A percentile compares a stretch with the other conserved stretches of the same genome.
Evolutionary conservation across 2,888 invertebrate genomes (phyloP).

Genomic region (Drepana falcataria): DNA sequence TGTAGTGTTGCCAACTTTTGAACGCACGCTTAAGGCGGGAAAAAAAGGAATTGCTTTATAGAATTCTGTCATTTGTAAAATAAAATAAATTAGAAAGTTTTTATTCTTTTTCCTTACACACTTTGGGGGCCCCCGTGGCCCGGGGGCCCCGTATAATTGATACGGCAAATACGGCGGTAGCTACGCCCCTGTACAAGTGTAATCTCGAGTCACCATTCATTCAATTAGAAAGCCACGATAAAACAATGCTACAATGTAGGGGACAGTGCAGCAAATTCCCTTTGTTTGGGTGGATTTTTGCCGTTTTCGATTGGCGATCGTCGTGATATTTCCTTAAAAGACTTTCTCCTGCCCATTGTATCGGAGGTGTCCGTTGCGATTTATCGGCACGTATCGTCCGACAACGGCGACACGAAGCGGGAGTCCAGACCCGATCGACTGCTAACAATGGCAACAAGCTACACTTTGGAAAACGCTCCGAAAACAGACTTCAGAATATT

Average conservation of each 20-base stretch:
- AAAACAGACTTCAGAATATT: slow-evolving; percentile 15
- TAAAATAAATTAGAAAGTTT: too few species aligned
- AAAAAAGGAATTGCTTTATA: too few species aligned
- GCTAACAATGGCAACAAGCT: slow-evolving; percentile 46
- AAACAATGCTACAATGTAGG: slow-evolving; percentile 11
- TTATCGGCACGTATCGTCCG: slow-evolving; percentile 61
- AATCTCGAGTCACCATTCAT: background rate
- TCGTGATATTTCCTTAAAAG: slow-evolving; percentile 49
- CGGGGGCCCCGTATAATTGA: too few species aligned
- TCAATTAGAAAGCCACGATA: slow-evolving; percentile 13
- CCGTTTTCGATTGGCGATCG: slow-evolving; percentile 33
- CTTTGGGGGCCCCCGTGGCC: too few species aligned
- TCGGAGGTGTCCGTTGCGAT: slow-evolving; percentile 62
- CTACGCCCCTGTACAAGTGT: too few species aligned
- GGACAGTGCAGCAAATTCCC: slow-evolving; percentile 8
- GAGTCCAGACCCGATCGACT: slow-evolving; percentile 50
- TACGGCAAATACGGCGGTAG: too few species aligned
- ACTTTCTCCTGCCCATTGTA: slow-evolving; percentile 73
- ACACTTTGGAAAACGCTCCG: slow-evolving; percentile 32
- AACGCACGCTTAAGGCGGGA: too few species aligned
- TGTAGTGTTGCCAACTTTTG: too few species aligned
- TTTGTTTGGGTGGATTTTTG: slow-evolving; percentile 34
- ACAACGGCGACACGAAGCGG: slow-evolving; percentile 54
- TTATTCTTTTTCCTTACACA: too few species aligned
- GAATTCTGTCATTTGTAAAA: too few species aligned